Evolutionary conservation across 1,140 invertebrate genomes (phyloP), one percentile per base, ranked within the genome.

Genomic region (Hylaeus anthracinus): DNA sequence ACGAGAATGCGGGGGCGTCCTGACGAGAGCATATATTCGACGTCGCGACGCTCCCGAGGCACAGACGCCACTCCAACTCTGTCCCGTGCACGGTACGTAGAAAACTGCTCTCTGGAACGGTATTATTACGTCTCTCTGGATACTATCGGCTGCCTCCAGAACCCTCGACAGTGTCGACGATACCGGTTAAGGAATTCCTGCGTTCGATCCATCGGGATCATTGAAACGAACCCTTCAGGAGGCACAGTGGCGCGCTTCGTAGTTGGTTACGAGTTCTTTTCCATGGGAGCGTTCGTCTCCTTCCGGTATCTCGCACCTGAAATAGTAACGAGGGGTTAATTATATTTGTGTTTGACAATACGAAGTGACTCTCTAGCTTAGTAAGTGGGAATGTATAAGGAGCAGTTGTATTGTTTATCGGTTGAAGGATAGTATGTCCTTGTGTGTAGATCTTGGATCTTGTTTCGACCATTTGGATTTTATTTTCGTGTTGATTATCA

Each of bases 11-110:
- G 93, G 92, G 93, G 93, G 93, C 92, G 93, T 92, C 77, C 84
- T 87, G 86, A 91, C 90, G 90, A 93, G 93, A 93, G 92, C 92
- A 93, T 94, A 94, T 93, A 94, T 93, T 93, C 87, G 90, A 92
- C 90, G 90, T 90, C 92, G 90, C 89, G 88, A 91, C 88, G 92
- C 90, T 90, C 82, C 85, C 86, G 74, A 87, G 89, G 90, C 92
- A 94, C 93, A 94, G 93, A 94, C 91, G 93, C 92, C 90, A 91
- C 90, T 91, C 89, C 91, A 88, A 91, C 90, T 93, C 93, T 94
- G 92, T 94, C 92, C 92, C 92, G 93, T 93, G 92, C 91, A 93
- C 92, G 93, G 93, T 94, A 94, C 87, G 93, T 93, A 93, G 72
- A 86, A 67, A 10, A 37, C 56, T 41, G 61, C 69, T 67, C 64